Evolutionary conservation across 2,113 vertebrate species (phyloP).

Genomic region (Nothobranchius kuhntae): DNA sequence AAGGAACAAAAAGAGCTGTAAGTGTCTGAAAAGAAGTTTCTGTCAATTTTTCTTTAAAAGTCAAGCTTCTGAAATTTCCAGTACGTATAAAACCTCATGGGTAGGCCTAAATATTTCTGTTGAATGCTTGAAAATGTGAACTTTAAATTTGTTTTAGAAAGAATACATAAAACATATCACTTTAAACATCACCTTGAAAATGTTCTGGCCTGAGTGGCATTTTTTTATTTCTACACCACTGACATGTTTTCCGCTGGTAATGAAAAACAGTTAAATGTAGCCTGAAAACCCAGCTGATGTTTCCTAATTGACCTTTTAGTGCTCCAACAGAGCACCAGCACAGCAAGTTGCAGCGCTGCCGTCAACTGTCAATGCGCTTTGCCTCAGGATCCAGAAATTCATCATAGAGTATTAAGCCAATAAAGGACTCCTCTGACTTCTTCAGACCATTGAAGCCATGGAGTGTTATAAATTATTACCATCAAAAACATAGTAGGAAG

Average conservation of each 20-base stretch:
- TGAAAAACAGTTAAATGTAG: conserved; percentile 7
- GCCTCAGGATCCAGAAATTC: neutral
- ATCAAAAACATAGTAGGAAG: too few species aligned
- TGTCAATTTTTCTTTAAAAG: neutral
- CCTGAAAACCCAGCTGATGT: conserved; percentile 27
- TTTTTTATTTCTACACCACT: neutral
- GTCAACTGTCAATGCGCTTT: conserved; percentile 4
- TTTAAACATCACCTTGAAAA: too few species aligned
- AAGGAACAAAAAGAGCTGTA: neutral
- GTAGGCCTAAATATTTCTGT: too few species aligned
- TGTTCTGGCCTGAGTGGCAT: too few species aligned
- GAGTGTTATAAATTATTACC: too few species aligned
- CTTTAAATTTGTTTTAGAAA: too few species aligned
- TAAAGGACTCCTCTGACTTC: conserved; percentile 26
- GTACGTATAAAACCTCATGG: too few species aligned
- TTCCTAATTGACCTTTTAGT: conserved; percentile 47
- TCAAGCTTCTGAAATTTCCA: neutral
- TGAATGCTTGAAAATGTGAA: too few species aligned
- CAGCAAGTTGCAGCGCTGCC: conserved; percentile 3
- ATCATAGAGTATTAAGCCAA: too few species aligned
- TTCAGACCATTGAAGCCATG: conserved; percentile 20
- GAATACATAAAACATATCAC: too few species aligned
- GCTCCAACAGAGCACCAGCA: conserved; percentile 36
- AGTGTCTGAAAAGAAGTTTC: neutral
- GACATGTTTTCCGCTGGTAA: conserved; percentile 13